Evolutionary conservation across 1,140 invertebrate species (phyloP).

Genomic region (Drosophila mojavensis): DNA sequence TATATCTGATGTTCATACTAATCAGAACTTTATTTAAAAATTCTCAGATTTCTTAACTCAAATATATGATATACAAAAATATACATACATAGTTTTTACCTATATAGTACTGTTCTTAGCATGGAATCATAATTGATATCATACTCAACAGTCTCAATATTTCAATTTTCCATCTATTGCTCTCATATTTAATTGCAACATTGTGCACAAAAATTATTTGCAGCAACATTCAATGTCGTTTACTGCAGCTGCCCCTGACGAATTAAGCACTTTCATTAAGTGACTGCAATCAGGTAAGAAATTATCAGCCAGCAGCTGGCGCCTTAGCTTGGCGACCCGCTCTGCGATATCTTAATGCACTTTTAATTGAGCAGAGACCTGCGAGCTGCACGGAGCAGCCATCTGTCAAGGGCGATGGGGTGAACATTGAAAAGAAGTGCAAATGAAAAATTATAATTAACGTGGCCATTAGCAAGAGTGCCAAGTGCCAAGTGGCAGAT

Average conservation of each 20-base stretch:
- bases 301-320: constrained; percentile 57
- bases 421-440: constrained; percentile 58
- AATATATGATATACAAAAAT: too few relatives aligned
- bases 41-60: too few relatives aligned
- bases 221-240: constrained; percentile 22
- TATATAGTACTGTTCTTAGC: too few relatives aligned
- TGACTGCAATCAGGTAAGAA: constrained; percentile 74
- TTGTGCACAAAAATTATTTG: constrained; percentile 5
- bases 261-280: constrained; percentile 77
- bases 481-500: constrained; percentile 52
- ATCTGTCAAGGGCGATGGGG: constrained; percentile 25
- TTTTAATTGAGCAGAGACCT: constrained; percentile 71
- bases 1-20: too few relatives aligned
- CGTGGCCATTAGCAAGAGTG: constrained; percentile 47
- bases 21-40: neutral
- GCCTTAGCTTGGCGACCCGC: constrained; percentile 65
- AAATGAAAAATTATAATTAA: constrained; percentile 77
- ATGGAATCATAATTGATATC: too few relatives aligned
- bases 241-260: constrained; percentile 43
- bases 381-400: constrained; percentile 32
- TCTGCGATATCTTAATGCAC: constrained; percentile 69
- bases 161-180: neutral
- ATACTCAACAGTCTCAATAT: neutral
- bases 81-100: too few relatives aligned
- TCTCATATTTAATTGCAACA: neutral